Conservation (phyloP, 1,140 invertebrate species). For the Cepaea nemoralis region DNA sequence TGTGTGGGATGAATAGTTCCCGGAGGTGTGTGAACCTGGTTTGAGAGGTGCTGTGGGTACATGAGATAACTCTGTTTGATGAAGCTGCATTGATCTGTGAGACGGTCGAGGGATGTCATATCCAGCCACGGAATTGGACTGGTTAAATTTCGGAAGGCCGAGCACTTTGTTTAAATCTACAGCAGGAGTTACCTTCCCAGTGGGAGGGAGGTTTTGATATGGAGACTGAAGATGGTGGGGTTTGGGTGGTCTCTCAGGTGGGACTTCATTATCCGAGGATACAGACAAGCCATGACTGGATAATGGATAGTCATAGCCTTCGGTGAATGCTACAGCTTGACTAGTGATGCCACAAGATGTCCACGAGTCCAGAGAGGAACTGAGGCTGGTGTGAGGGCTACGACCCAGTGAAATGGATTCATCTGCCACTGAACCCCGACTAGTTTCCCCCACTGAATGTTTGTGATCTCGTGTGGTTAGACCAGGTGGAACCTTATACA, state of each 20-base stretch:
- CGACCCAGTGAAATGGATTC: not conserved
- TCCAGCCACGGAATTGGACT: not conserved
- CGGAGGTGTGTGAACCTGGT: not conserved
- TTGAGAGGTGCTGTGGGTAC: not conserved
- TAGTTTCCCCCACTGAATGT: not conserved
- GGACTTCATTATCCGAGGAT: constrained; percentile 17
- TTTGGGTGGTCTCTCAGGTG: constrained; percentile 23
- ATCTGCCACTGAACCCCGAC: not conserved
- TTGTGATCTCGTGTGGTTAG: not conserved
- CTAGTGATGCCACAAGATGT: not conserved
- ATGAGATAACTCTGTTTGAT: not conserved
- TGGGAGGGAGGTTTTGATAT: constrained; percentile 60
- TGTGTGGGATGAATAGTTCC: not conserved
- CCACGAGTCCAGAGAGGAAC: not conserved
- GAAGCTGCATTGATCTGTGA: not conserved
- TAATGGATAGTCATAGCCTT: constrained; percentile 51
- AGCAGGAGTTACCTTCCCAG: constrained; percentile 47
- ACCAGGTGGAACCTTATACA: not conserved
- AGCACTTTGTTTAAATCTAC: constrained; percentile 43
- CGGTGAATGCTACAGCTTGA: constrained; percentile 6
- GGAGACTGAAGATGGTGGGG: constrained; percentile 48
- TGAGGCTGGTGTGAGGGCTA: not conserved
- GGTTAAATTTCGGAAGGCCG: constrained; percentile 36
- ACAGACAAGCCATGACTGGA: constrained; percentile 37
- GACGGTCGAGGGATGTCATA: constrained; percentile 52